These are phyloP conservation scores for Tetramorium alpestre DNA, from an alignment of 1,140 invertebrate species.

Conservation along the genomic window DNA sequence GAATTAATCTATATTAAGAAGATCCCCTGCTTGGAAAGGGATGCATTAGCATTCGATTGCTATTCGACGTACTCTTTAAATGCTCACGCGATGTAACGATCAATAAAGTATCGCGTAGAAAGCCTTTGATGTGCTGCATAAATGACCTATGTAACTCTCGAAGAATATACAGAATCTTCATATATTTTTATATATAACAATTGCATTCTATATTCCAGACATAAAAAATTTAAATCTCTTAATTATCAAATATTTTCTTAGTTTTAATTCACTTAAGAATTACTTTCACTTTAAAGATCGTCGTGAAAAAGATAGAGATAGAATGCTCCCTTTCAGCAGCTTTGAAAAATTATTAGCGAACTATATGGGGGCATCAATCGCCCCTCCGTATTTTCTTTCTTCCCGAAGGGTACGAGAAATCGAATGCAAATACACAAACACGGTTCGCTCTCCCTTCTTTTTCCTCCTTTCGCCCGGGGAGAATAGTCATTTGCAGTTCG, in stretches of 20 bases:
- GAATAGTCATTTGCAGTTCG: constrained; percentile 29
- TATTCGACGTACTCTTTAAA: constrained; percentile 27
- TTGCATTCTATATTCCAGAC: background rate
- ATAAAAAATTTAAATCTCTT: background rate
- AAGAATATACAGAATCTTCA: too few relatives aligned
- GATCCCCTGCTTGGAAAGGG: background rate
- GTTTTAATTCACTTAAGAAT: background rate
- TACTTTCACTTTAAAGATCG: background rate
- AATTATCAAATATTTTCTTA: background rate
- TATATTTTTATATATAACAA: background rate
- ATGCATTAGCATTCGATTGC: constrained; percentile 20
- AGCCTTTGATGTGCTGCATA: background rate
- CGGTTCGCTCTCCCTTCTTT: constrained; percentile 28
- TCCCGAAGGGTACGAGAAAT: constrained; percentile 64
- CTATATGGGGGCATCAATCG: background rate
- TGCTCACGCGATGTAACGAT: background rate
- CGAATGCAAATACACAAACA: constrained; percentile 78
- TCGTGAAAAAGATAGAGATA: background rate
- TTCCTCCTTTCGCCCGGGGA: background rate
- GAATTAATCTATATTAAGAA: constrained; percentile 50
- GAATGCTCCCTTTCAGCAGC: background rate
- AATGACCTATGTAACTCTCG: background rate
- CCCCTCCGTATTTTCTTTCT: background rate
- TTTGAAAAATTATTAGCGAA: background rate
- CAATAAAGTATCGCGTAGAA: background rate